Evolutionary conservation across 2,797 vertebrate species (phyloP), one percentile per base, ranked within the genome.

Genomic region (Acanthornis magna): DNA sequence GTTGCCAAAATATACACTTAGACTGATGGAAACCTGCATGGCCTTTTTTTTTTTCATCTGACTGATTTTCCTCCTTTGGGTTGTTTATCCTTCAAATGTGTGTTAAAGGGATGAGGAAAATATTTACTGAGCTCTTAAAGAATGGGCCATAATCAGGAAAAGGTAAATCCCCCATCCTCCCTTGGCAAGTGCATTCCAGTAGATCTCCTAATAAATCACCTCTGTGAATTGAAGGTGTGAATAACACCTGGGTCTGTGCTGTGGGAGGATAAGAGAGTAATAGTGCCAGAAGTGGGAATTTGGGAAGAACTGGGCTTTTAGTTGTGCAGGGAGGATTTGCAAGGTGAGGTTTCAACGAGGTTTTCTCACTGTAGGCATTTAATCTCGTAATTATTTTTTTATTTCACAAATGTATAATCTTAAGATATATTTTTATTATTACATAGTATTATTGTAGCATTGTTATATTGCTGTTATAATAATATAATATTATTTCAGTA

Each of bases 81-180:
- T 58, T 96, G 51, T 93, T 96, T 89, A 75, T 86, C 87, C 82
- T 93, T 96, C 83, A 86, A 67, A 61, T 13, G 30, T 40, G 32
- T 78, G 45, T 93, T 85, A 90, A 89, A 93, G 57, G 38, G 66
- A 79, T 90, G 79, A 95, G 60, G 79, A 43, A 94, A 92, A 81
- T 75, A 94, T 88, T 89, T 96, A 55, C 89, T 22, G 85, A 91
- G 82, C 88, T 90, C 55, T 89, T 95, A 90, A 90, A 89, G 91
- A 93, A 88, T 75, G 74, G 77, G 67, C 60, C 34, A 40, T 89
- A 84, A 94, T 88, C 60, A 67, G 75, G 73, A 70, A 95, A 90
- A 95, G 83, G 77, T 68, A 82, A 90, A 93, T 88, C 90, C 36
- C 12, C 88, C 42, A 12, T 70, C 88, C 62, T 95, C 21, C 66